These are phyloP conservation scores for Sorex fumeus DNA, from an alignment of 2,113 vertebrate species.

Conservation along the genomic window DNA sequence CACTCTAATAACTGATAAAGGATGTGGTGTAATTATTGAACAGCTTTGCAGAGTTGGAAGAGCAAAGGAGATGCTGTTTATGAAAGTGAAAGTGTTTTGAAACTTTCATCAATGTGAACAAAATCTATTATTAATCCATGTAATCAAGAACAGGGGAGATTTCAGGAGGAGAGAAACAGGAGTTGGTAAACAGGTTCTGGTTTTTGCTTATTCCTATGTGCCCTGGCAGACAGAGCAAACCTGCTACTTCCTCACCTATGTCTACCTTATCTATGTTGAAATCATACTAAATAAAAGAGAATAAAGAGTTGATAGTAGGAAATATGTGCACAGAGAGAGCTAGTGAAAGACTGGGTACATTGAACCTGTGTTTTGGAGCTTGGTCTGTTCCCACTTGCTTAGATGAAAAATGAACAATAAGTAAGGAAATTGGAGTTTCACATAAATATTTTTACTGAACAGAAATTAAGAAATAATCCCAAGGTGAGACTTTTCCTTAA, in stretches of 20 bases:
- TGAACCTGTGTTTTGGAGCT: neutral
- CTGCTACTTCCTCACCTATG: neutral
- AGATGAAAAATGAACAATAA: neutral
- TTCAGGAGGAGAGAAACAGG: neutral
- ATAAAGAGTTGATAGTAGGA: neutral
- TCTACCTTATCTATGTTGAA: neutral
- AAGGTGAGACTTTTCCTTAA: neutral
- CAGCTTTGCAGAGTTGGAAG: neutral
- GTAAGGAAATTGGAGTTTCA: neutral
- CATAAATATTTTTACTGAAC: neutral
- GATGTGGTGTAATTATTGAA: neutral
- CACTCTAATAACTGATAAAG: neutral
- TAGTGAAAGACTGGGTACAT: rapidly evolving
- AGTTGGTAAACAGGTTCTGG: neutral
- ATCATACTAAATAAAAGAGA: neutral
- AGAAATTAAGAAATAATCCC: neutral
- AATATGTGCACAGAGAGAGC: neutral
- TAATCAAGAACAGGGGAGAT: neutral
- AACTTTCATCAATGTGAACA: neutral
- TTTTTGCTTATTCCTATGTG: neutral
- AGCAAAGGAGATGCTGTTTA: neutral
- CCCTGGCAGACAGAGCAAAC: neutral
- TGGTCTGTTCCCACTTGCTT: neutral
- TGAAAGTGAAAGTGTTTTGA: neutral
- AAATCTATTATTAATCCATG: neutral